phyloP scores from a whole-genome alignment of 2,113 vertebrate species.

The Hippocampus zosterae region DNA sequence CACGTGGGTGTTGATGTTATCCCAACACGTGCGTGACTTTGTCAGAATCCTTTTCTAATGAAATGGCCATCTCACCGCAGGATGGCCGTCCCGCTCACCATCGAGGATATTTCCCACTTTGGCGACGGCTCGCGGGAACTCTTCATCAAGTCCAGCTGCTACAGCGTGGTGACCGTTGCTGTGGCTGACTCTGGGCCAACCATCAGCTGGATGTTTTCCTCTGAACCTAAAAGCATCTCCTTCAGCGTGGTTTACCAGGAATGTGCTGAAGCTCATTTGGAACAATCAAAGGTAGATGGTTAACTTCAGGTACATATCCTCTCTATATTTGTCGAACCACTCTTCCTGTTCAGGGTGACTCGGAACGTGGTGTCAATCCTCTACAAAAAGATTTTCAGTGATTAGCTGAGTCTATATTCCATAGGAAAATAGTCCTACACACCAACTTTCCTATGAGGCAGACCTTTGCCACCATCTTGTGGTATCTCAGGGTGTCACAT shows the following conservation, averaged over 20 bases:
- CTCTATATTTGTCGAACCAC: no score
- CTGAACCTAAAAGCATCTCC: conserved; percentile 91
- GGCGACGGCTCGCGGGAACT: conserved; percentile 84
- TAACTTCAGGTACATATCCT: neutral
- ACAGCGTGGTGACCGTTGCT: conserved; percentile 81
- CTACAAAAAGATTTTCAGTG: no score
- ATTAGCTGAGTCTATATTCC: no score
- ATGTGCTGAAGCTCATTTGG: conserved; percentile 69
- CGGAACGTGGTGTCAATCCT: no score
- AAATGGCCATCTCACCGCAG: conserved; percentile 53
- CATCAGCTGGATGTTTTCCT: conserved; percentile 93
- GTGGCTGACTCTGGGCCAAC: conserved; percentile 76
- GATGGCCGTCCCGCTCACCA: conserved; percentile 75
- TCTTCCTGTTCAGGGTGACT: no score
- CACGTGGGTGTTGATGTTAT: conserved; percentile 75
- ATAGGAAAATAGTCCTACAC: no score
- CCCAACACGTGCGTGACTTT: neutral
- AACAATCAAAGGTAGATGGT: conserved; percentile 80
- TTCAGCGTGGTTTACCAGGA: conserved; percentile 88
- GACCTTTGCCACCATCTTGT: no score
- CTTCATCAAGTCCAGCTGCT: conserved; percentile 87
- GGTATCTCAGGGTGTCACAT: no score
- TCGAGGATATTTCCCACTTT: conserved; percentile 81
- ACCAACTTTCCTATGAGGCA: no score
- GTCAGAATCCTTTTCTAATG: neutral